Evolutionary conservation across 2,888 invertebrate species (phyloP), one percentile per base, ranked within the genome.

Genomic region (Bembecia ichneumoniformis): DNA sequence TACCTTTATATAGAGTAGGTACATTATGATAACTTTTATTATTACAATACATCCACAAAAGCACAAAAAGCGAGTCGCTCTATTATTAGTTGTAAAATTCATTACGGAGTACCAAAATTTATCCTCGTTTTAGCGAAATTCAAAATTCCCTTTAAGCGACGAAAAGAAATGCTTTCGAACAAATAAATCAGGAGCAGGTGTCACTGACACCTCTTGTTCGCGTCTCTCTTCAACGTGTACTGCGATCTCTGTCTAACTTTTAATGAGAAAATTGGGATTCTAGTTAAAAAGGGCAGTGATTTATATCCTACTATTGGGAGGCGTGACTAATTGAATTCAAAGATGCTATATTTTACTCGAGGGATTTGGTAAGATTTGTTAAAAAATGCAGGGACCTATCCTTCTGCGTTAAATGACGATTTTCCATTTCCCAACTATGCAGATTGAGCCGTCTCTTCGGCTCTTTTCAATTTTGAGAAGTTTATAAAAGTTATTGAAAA

Each of bases 141-240:
- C 40, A 13, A 10, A n/a, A 40, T 49, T 50, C 51, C 52, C 51
- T 59, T 63, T 70, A 67, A 63, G 62, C 63, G 59, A 63, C 61
- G 66, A 70, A 75, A 65, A 63, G 60, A 66, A 64, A 71, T 73
- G 70, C 70, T 69, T 72, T 68, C 63, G 52, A 64, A 67, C 71
- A 69, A 72, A 78, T 77, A 76, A 77, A 76, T 77, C 76, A 75
- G 63, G 35, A 56, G 57, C 76, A 74, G 72, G 71, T 77, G 74
- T 70, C 64, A 58, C 54, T 66, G 75, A 71, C 74, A 64, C 50
- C 52, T 48, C n/a, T 11, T 47, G 14, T 16, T 15, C 36, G 43
- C 20, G 13, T 45, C 28, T 61, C 64, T 59, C 60, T 47, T 45
- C 63, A 53, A 35, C 28, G 53, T 51, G 53, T 36, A 3, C 3